Percentiles rank a stretch among this genome's conserved stretches.
Evolutionary conservation across 2,888 invertebrate species (phyloP).

Genomic region (Osedax frankpressi): DNA sequence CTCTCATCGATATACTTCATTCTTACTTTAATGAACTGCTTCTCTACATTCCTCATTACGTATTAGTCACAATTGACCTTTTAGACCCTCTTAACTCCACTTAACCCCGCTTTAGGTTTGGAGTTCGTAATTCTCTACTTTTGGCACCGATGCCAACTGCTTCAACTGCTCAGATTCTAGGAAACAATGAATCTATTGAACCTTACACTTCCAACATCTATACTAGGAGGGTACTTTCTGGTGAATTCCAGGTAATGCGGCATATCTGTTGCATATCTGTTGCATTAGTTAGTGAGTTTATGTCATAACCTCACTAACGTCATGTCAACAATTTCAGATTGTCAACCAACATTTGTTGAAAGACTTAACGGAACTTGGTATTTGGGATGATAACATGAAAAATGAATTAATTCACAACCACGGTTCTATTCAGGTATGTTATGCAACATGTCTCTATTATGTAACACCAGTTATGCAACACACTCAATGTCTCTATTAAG

Average conservation of each 20-base stretch:
- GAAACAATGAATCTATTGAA: conserved; percentile 95
- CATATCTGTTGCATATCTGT: too few relatives aligned
- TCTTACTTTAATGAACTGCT: conserved; percentile 6
- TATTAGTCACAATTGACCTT: too few relatives aligned
- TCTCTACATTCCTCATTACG: too few relatives aligned
- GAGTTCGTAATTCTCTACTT: conserved; percentile 79
- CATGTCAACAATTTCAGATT: conserved; percentile 54
- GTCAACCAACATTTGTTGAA: conserved; percentile 88
- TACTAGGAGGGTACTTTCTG: conserved; percentile 77
- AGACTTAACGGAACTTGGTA: conserved; percentile 73
- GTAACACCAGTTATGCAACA: too few relatives aligned
- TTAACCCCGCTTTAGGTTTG: conserved; percentile 51
- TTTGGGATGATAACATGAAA: conserved; percentile 93
- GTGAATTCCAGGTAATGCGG: conserved; percentile 62
- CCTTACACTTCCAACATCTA: conserved; percentile 97
- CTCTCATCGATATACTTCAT: too few relatives aligned
- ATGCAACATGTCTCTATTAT: too few relatives aligned
- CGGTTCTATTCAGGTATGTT: conserved; percentile 68
- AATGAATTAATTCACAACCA: conserved; percentile 76
- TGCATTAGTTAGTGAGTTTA: too few relatives aligned
- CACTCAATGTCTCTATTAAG: too few relatives aligned
- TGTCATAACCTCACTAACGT: too few relatives aligned
- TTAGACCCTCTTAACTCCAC: neutral
- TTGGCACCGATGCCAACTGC: conserved; percentile 98
- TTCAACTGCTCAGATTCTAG: conserved; percentile 94